A percentile compares a stretch with the other conserved stretches of the same genome.
These are phyloP conservation scores for Dinomys branickii DNA, from an alignment of 2,113 vertebrate genomes.

Conservation along the genomic window DNA sequence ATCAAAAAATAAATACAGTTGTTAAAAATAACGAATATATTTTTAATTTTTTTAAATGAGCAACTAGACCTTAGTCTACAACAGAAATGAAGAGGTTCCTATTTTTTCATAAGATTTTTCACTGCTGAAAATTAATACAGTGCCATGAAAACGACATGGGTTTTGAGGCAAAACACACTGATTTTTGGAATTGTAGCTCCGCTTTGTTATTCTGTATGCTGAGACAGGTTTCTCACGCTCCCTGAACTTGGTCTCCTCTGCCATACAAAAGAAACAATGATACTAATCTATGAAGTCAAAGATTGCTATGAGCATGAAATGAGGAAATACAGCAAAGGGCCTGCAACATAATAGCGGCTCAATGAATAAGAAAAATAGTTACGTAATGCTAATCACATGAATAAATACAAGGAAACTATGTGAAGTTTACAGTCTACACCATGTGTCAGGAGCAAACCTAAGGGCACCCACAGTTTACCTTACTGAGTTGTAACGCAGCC, in stretches of 20 bases:
- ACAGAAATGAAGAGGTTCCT: not conserved
- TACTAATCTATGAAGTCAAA: not conserved
- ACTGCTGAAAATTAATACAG: not conserved
- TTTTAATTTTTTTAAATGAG: conserved; percentile 27
- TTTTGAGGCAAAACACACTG: not conserved
- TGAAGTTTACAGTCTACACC: not conserved
- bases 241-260: not conserved
- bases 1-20: not conserved
- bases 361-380: not conserved
- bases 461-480: not conserved
- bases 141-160: not conserved
- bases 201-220: not conserved
- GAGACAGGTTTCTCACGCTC: not conserved
- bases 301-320: not conserved
- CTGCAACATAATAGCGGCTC: not conserved
- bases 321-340: not conserved
- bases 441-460: not conserved
- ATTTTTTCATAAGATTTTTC: not conserved
- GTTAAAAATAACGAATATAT: conserved; percentile 6
- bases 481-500: not conserved
- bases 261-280: not conserved
- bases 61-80: not conserved
- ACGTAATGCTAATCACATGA: not conserved
- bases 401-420: not conserved
- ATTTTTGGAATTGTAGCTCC: not conserved